Evolutionary conservation across 2,888 invertebrate species (phyloP).

Genomic region (Calliphora vomitoria): DNA sequence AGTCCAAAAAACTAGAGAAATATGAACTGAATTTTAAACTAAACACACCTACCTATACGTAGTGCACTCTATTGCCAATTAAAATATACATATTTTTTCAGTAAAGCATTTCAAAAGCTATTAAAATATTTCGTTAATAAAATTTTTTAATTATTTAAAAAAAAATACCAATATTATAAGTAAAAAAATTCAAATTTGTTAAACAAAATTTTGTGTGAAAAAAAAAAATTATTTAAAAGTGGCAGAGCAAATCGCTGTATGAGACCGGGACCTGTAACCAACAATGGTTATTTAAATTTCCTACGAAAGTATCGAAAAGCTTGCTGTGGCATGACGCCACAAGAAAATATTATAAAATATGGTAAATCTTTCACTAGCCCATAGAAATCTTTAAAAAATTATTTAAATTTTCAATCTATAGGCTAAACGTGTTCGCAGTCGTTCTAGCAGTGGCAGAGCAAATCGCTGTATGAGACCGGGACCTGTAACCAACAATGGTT

Average conservation of each 20-base stretch:
- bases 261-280: too few relatives aligned
- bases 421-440: background rate
- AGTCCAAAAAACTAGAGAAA: too few relatives aligned
- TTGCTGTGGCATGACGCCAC: too few relatives aligned
- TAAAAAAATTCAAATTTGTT: background rate
- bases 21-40: background rate
- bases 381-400: too few relatives aligned
- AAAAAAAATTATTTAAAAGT: background rate
- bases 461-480: constrained; percentile 69
- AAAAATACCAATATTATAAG: background rate
- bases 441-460: constrained; percentile 22
- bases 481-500: constrained; percentile 62
- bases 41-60: background rate
- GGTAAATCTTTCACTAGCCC: background rate
- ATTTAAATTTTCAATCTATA: too few relatives aligned
- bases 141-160: background rate
- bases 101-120: background rate
- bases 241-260: too few relatives aligned
- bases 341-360: background rate
- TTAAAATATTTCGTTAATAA: background rate
- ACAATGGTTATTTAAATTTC: too few relatives aligned
- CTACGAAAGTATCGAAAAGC: too few relatives aligned
- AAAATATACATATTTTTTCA: background rate
- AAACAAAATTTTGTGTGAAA: background rate
- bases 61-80: background rate